Percentiles rank a stretch among this genome's conserved stretches.
Evolutionary conservation across 2,888 invertebrate genomes (phyloP).

Genomic region (Saturnia pavonia): DNA sequence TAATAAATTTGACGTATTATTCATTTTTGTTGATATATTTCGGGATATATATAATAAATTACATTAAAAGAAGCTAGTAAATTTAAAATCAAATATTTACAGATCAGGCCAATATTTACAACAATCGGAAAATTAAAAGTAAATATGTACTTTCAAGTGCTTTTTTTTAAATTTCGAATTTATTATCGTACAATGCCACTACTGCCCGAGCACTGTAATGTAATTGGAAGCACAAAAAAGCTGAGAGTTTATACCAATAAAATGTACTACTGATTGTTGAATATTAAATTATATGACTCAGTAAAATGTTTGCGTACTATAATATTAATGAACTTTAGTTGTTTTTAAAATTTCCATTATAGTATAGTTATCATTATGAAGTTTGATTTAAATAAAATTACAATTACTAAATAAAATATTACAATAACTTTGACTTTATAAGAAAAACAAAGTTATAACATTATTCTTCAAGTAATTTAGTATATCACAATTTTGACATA

Average conservation of each 20-base stretch:
- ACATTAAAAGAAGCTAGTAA: background rate
- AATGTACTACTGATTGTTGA: background rate
- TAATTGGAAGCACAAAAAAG: background rate
- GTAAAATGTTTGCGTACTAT: too few relatives aligned
- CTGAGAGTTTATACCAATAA: background rate
- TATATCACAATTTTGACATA: background rate
- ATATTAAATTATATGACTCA: background rate
- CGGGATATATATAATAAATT: background rate
- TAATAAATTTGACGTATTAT: background rate
- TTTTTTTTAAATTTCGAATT: background rate
- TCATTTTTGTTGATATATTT: background rate
- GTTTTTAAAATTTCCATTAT: too few relatives aligned
- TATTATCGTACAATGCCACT: background rate
- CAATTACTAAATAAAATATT: too few relatives aligned
- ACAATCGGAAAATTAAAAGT: background rate
- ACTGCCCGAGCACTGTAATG: background rate
- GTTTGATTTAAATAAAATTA: too few relatives aligned
- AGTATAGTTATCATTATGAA: too few relatives aligned
- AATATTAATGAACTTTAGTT: too few relatives aligned
- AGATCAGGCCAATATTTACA: background rate
- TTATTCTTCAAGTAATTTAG: background rate
- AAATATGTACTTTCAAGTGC: background rate
- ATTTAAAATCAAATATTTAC: background rate
- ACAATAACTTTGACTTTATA: background rate
- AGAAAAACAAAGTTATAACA: background rate